Conservation (phyloP, 2,797 vertebrate genomes). For the Microctenopoma stevenorrisi region DNA sequence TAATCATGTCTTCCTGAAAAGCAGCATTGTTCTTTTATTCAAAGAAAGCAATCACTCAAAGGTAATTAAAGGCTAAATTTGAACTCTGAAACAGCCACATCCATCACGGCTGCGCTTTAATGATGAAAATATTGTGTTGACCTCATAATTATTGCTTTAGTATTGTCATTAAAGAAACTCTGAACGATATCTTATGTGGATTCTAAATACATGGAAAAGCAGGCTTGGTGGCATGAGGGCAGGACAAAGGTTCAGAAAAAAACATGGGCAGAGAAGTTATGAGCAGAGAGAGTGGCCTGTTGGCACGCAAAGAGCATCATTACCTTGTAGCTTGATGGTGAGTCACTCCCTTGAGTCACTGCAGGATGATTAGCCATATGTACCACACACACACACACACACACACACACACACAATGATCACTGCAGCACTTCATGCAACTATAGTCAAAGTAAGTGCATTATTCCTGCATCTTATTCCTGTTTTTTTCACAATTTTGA, state of each 20-base stretch:
- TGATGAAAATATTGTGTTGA: constrained; percentile 48
- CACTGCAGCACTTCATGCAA: constrained; percentile 23
- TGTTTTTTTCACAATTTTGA: constrained; percentile 4
- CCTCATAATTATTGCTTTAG: constrained; percentile 61
- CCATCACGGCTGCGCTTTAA: constrained; percentile 60
- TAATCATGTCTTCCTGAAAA: constrained; percentile 54
- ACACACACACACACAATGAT: constrained; percentile 18
- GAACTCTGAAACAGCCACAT: constrained; percentile 54
- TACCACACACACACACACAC: constrained; percentile 7
- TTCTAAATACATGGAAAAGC: constrained; percentile 28
- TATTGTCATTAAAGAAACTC: constrained; percentile 55
- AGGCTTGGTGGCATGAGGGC: constrained; percentile 9
- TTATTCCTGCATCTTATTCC: constrained; percentile 21
- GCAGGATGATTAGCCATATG: constrained; percentile 28
- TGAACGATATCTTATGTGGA: constrained; percentile 38
- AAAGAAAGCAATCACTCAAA: constrained; percentile 58
- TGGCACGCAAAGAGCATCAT: constrained; percentile 52
- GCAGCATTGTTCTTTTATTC: constrained; percentile 49
- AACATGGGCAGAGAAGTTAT: not conserved
- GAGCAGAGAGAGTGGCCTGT: constrained; percentile 40
- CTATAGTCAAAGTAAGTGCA: constrained; percentile 13
- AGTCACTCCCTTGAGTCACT: constrained; percentile 42
- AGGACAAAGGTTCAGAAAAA: constrained; percentile 25
- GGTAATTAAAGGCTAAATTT: constrained; percentile 69
- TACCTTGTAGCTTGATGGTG: constrained; percentile 46